Conservation (phyloP, 2,888 invertebrate species). For the Chloromyia formosa region DNA sequence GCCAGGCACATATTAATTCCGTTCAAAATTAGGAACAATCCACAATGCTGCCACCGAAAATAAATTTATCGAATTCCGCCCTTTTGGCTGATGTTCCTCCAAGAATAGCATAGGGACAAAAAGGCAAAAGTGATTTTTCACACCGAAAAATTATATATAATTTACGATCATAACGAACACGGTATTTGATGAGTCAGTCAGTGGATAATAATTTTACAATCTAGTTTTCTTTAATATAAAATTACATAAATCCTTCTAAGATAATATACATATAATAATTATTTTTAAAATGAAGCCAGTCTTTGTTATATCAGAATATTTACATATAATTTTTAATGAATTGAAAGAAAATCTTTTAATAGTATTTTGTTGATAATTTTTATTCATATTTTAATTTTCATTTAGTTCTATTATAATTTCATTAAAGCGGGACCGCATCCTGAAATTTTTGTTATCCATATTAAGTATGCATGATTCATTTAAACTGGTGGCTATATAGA, state of each 20-base stretch:
- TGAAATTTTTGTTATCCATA: slow-evolving; percentile 1
- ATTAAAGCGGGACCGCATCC: slow-evolving; percentile 23
- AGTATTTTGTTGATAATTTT: slow-evolving; percentile 29
- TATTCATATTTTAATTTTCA: not conserved
- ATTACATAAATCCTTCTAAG: too few relatives aligned
- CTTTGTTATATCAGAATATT: slow-evolving; percentile 2
- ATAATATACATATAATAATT: not conserved
- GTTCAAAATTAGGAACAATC: too few relatives aligned
- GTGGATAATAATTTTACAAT: not conserved
- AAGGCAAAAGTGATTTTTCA: too few relatives aligned
- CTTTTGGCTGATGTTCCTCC: too few relatives aligned
- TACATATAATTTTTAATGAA: slow-evolving; percentile 1
- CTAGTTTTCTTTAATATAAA: not conserved
- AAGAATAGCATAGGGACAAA: not conserved
- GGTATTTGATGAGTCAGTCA: not conserved
- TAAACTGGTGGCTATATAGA: slow-evolving; percentile 30
- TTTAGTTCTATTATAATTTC: not conserved
- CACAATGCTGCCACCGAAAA: too few relatives aligned
- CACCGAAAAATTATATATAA: too few relatives aligned
- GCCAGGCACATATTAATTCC: too few relatives aligned
- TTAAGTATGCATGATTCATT: not conserved
- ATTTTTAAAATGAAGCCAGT: slow-evolving; percentile 28
- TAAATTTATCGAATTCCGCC: too few relatives aligned
- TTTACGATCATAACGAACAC: not conserved
- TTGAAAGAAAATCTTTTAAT: slow-evolving; percentile 2